Conservation (phyloP, 2,797 vertebrate species). For the Girardinus metallicus region DNA sequence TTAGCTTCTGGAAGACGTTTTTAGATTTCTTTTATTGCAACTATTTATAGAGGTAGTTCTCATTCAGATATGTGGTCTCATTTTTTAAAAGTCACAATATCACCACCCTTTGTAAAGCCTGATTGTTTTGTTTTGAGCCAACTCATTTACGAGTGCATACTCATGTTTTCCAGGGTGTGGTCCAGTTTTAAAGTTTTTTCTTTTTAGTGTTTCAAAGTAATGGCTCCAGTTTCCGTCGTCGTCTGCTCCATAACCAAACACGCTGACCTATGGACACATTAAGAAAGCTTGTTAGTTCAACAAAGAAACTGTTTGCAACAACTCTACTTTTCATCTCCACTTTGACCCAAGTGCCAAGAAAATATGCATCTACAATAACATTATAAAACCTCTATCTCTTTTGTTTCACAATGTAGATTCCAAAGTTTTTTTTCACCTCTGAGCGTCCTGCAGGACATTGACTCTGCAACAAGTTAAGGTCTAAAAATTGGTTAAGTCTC, state of each 20-base stretch:
- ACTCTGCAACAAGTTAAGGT: not conserved
- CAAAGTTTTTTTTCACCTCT: not conserved
- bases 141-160: not conserved
- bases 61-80: not conserved
- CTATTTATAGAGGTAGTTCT: not conserved
- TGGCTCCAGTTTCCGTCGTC: not conserved
- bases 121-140: not conserved
- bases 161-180: not conserved
- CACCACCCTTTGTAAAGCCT: not conserved
- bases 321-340: not conserved
- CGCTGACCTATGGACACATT: not conserved
- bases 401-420: not conserved
- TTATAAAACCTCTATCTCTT: not conserved
- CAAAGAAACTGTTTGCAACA: not conserved
- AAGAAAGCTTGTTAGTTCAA: not conserved
- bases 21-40: not conserved
- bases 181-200: not conserved
- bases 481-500: not conserved
- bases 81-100: not conserved
- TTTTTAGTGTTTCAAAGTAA: not conserved
- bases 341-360: not conserved
- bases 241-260: not conserved
- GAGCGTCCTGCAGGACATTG: not conserved
- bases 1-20: not conserved
- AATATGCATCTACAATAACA: not conserved